Evolutionary conservation across 2,888 invertebrate genomes (phyloP), one percentile per base, ranked within the genome.

Genomic region (Phalera bucephala): DNA sequence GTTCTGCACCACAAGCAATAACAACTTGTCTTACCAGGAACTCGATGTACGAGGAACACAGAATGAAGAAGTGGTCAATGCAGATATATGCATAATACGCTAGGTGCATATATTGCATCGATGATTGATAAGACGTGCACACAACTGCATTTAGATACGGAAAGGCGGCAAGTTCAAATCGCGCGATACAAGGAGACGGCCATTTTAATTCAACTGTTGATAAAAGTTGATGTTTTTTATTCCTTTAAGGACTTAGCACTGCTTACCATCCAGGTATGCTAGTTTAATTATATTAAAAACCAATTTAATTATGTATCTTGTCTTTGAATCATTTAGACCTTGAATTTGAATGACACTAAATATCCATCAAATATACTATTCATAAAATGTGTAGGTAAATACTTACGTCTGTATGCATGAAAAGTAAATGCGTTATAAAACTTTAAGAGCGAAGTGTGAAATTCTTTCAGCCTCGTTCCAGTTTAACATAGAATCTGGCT

Each of bases 11-110:
- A n/a, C n/a, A n/a, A n/a, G n/a, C n/a, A n/a, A n/a, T 52, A 55
- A 58, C 54, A 57, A 52, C 57, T 43, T 56, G 51, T 72, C 72
- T 72, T 77, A 87, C 85, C 86, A 87, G 87, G 87, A 88, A 86
- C 86, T 87, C 64, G 50, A 52, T 65, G 71, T 77, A 87, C 85
- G 64, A 81, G 87, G 87, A 79, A 46, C 63, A 44, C 86, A 88
- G 76, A 73, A 80, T 68, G 55, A 47, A 56, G 58, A 66, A 75
- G 78, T 53, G 57, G 68, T 78, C 33, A 14, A 8, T 73, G 70
- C 73, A 79, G 41, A 64, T 74, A 74, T 65, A 3, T 65, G 67
- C 66, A 48, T 46, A 40, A 51, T 37, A 50, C 40, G 45, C 38
- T n/a, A 25, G 21, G 20, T 40, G 40, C 41, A 50, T 29, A 40